Evolutionary conservation across 2,113 vertebrate species (phyloP).

Genomic region (Micronycteris hirsuta): DNA sequence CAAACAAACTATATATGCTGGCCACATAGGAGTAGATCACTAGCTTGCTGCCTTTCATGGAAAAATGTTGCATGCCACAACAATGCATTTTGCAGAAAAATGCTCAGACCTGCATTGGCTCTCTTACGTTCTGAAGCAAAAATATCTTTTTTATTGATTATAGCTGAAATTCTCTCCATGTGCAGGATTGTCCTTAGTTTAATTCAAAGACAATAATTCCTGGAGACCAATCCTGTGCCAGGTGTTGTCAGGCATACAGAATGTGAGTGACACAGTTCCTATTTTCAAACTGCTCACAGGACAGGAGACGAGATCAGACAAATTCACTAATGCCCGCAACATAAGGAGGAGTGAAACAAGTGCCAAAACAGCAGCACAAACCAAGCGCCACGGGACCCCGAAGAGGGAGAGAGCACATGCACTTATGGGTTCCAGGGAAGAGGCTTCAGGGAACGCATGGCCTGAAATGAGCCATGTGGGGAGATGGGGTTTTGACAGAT

Average conservation of each 20-base stretch:
- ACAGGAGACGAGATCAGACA: background rate
- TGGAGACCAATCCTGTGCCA: background rate
- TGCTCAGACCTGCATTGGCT: background rate
- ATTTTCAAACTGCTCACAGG: background rate
- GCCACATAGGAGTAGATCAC: background rate
- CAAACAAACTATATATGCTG: background rate
- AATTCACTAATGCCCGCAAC: background rate
- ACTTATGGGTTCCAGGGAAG: background rate
- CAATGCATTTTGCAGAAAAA: background rate
- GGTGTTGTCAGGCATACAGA: background rate
- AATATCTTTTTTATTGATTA: background rate
- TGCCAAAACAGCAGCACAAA: background rate
- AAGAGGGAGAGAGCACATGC: background rate
- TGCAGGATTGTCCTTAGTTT: background rate
- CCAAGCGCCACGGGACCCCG: fast-evolving
- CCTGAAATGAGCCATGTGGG: background rate
- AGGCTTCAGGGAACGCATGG: background rate
- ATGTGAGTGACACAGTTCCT: background rate
- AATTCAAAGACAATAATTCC: background rate
- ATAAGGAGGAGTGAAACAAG: background rate
- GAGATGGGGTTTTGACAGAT: background rate
- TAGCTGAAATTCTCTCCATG: background rate
- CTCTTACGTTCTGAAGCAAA: background rate
- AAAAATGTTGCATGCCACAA: background rate
- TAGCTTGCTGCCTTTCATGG: background rate